Conservation (phyloP, 2,797 vertebrate genomes). For the Eremophila alpestris region DNA sequence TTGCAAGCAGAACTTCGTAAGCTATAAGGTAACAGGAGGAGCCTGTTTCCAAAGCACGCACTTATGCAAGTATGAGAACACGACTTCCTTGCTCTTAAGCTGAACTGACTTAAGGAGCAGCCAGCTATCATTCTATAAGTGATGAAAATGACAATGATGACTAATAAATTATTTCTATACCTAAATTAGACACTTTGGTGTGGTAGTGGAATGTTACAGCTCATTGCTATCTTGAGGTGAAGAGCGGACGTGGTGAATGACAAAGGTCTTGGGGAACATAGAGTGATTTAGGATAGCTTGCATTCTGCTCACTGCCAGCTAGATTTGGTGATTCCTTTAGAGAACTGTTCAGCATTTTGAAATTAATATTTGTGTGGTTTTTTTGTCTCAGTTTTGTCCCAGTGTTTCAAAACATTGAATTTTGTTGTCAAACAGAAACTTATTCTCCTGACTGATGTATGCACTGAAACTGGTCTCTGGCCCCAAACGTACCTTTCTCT, state of each 20-base stretch:
- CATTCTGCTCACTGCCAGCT: background rate
- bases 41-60: background rate
- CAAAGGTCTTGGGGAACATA: background rate
- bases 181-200: background rate
- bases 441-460: background rate
- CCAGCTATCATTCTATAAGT: background rate
- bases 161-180: background rate
- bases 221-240: background rate
- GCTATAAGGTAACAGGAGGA: background rate
- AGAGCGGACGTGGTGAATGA: accelerated
- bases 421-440: background rate
- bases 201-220: background rate
- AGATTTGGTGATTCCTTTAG: background rate
- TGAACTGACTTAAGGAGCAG: background rate
- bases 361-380: background rate
- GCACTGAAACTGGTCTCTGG: background rate
- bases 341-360: background rate
- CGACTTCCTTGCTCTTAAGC: background rate
- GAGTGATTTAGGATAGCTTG: background rate
- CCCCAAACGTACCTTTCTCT: background rate
- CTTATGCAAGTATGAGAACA: background rate
- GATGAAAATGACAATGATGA: background rate
- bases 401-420: background rate
- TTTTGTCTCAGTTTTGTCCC: background rate
- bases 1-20: background rate